Base-by-base conservation (phyloP, 2,797 vertebrate species). In the Tachyglossus aculeatus region DNA sequence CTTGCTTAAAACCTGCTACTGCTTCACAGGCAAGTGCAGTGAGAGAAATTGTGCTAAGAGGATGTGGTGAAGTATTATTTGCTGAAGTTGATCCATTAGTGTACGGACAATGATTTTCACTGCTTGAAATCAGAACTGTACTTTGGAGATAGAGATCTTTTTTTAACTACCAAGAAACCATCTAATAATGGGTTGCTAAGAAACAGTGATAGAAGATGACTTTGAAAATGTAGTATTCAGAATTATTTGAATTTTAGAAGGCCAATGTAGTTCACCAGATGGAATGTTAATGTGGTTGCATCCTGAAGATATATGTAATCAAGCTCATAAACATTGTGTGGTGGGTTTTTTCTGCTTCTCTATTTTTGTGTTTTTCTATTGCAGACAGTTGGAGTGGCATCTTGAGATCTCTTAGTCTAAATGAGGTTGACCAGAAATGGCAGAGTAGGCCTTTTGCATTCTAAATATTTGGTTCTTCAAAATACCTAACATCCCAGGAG, bases 101-200 rank as follows among this genome's bases (percentile, higher is more conserved):
- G 22, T 10, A 37, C 61, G 75, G 51, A 53, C 2, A 12, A 15
- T 21, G 40, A 69, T 27, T 25, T 21, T 11, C 36, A 22, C 32
- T 48, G 53, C 57, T 68, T 31, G 12, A 58, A 71, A 57, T 50
- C 45, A 34, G 53, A 43, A 40, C 32, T 16, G 6, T 1, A 12
- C 43, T n/a, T 67, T 47, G 16, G 9, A 61, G 58, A 67, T 43
- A 55, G 3, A 25, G 69, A 39, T 60, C 54, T 71, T 67, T 45
- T 38, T 43, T 51, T 62, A 72, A 60, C 67, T 33, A 34, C 68
- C 33, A 9, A 38, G 58, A 53, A 55, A 47, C 50, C 54, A 64
- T 74, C 73, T 60, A 51, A 44, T 64, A 57, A 61, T 18, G 32
- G 47, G 71, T 71, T 54, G 63, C 76, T 73, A 60, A 75, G 79